These are phyloP conservation scores for Zeuzera pyrina DNA, from an alignment of 2,888 invertebrate genomes.

Conservation along the genomic window DNA sequence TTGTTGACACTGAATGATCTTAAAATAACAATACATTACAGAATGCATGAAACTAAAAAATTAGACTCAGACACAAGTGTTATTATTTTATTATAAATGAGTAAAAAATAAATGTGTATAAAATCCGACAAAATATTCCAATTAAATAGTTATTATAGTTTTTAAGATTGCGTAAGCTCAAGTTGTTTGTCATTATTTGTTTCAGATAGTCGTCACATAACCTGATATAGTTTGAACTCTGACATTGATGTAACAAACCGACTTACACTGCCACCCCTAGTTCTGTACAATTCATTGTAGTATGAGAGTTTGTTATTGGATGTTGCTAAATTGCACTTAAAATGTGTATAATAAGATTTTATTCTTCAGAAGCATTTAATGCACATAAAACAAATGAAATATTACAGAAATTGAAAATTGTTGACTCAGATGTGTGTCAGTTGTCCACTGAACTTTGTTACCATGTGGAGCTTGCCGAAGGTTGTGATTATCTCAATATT, in stretches of 20 bases:
- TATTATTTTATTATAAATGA: too few relatives aligned
- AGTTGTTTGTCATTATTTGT: slow-evolving; percentile 50
- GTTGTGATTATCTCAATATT: slow-evolving; percentile 62
- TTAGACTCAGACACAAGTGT: too few relatives aligned
- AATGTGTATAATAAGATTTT: slow-evolving; percentile 75
- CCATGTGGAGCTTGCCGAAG: slow-evolving; percentile 77
- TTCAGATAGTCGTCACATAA: slow-evolving; percentile 35
- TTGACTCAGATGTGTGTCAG: slow-evolving; percentile 56
- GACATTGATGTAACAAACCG: slow-evolving; percentile 56
- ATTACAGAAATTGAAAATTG: slow-evolving; percentile 64
- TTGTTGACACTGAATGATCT: too few relatives aligned
- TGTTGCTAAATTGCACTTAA: slow-evolving; percentile 17
- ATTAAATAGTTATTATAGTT: too few relatives aligned
- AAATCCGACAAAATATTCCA: too few relatives aligned
- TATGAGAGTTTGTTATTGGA: slow-evolving; percentile 1
- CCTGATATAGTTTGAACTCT: slow-evolving; percentile 49
- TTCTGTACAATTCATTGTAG: background rate
- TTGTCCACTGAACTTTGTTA: slow-evolving; percentile 85
- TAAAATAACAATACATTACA: too few relatives aligned
- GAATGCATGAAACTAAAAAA: too few relatives aligned
- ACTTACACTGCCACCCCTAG: background rate
- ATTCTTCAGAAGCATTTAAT: slow-evolving; percentile 75
- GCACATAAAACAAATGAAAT: slow-evolving; percentile 73
- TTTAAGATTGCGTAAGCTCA: slow-evolving; percentile 51
- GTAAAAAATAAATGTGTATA: too few relatives aligned